Percentiles rank a stretch among this genome's conserved stretches.
Conservation (phyloP, 2,888 invertebrate species). For the Megastigmus dorsalis region DNA sequence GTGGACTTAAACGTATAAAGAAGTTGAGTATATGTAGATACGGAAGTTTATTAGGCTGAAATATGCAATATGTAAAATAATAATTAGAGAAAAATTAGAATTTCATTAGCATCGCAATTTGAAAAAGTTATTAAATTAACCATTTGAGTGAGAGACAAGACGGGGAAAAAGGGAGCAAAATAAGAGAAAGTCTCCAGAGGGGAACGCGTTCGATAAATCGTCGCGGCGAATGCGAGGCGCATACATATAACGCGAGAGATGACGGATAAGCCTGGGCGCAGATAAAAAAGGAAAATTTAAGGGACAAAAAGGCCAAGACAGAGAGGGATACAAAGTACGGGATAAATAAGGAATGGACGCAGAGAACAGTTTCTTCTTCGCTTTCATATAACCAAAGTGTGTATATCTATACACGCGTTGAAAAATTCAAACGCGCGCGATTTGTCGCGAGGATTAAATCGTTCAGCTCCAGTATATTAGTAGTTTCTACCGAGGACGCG, state of each 20-base stretch:
- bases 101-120: too few relatives aligned
- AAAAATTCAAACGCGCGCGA: constrained; percentile 29
- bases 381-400: not conserved
- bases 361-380: not conserved
- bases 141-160: too few relatives aligned
- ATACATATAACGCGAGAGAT: not conserved
- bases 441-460: constrained; percentile 38
- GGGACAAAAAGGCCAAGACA: not conserved
- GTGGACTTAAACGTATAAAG: too few relatives aligned
- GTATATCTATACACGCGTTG: not conserved
- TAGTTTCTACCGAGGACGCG: not conserved
- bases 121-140: too few relatives aligned
- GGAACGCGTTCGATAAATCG: constrained; percentile 35
- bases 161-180: not conserved
- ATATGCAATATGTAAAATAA: too few relatives aligned
- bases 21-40: too few relatives aligned
- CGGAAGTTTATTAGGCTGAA: too few relatives aligned
- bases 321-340: too few relatives aligned
- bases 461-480: constrained; percentile 21
- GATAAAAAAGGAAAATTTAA: constrained; percentile 32
- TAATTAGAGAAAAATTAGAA: too few relatives aligned
- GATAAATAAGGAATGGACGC: too few relatives aligned
- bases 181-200: not conserved
- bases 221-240: not conserved
- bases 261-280: constrained; percentile 18